Percentiles rank a stretch among this genome's conserved stretches.
These are phyloP conservation scores for Pelobates fuscus DNA, from an alignment of 2,113 vertebrate species.

Conservation along the genomic window DNA sequence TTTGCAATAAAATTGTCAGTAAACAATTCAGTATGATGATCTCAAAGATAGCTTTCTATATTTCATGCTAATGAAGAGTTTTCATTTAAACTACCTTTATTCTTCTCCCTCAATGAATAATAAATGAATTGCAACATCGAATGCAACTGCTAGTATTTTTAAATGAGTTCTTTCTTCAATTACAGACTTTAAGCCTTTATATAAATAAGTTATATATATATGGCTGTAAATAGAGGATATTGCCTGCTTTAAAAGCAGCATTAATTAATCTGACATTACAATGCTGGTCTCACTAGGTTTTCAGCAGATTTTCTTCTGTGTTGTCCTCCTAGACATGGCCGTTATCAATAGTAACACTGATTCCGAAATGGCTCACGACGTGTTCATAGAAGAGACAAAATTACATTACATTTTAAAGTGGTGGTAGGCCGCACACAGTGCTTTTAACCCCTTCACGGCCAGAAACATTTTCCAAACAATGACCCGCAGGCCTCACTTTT, in stretches of 20 bases:
- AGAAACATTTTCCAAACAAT: too few relatives aligned
- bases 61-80: constrained; percentile 42
- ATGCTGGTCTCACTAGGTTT: neutral
- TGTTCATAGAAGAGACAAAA: too few relatives aligned
- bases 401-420: too few relatives aligned
- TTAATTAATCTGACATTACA: constrained; percentile 3
- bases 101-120: constrained; percentile 45
- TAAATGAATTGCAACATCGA: constrained; percentile 44
- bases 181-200: constrained; percentile 41
- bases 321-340: neutral
- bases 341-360: too few relatives aligned
- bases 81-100: constrained; percentile 47
- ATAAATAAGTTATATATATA: constrained; percentile 38
- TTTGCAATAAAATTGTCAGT: constrained; percentile 25
- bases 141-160: constrained; percentile 45
- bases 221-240: constrained; percentile 36
- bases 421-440: too few relatives aligned
- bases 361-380: too few relatives aligned
- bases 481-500: too few relatives aligned
- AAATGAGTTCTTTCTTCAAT: constrained; percentile 47
- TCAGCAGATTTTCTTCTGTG: neutral
- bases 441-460: too few relatives aligned
- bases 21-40: constrained; percentile 29
- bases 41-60: constrained; percentile 25
- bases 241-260: constrained; percentile 7